Evolutionary conservation across 1,140 invertebrate species (phyloP), one percentile per base, ranked within the genome.

Genomic region (Ectropis grisescens): DNA sequence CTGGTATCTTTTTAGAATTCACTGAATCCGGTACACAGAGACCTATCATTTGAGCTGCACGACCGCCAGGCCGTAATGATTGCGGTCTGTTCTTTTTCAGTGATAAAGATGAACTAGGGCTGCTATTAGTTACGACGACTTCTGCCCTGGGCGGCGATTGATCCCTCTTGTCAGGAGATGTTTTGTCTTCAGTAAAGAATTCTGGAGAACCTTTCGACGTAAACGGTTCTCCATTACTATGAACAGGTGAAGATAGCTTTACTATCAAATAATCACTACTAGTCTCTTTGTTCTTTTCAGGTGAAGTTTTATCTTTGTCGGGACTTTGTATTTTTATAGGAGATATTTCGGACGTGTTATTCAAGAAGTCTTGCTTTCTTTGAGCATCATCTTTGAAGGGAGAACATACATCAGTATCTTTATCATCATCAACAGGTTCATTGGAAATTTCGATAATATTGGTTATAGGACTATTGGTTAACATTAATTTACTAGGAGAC

Each of bases 331-430:
- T 58, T 62, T 80, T 79, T 36, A 86, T 86, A 1, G 85, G 85
- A 0, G 85, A 86, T 55, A 86, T 85, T 56, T 86, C 81, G 13
- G 72, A 38, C 7, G 84, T 86, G 29, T 78, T 81, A 55, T 84
- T 81, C 8, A 85, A 53, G 22, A 86, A 78, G 53, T 86, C 84
- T 40, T 65, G 51, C 47, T 82, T 84, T 48, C 81, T 74, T 29
- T 80, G 67, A 23, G 69, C 68, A 8, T 76, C 75, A 39, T 84
- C 76, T 47, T 59, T 67, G 9, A 53, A 56, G 7, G 66, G 68
- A 9, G 70, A 71, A 16, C 52, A 65, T 13, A 29, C 29, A 2
- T 32, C 44, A n/a, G n/a, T n/a, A n/a, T n/a, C n/a, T n/a, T n/a
- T n/a, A n/a, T n/a, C n/a, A n/a, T n/a, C n/a, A n/a, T n/a, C n/a